Evolutionary conservation across 2,888 invertebrate genomes (phyloP).

Genomic region (Parapristionchus giblindavisi): DNA sequence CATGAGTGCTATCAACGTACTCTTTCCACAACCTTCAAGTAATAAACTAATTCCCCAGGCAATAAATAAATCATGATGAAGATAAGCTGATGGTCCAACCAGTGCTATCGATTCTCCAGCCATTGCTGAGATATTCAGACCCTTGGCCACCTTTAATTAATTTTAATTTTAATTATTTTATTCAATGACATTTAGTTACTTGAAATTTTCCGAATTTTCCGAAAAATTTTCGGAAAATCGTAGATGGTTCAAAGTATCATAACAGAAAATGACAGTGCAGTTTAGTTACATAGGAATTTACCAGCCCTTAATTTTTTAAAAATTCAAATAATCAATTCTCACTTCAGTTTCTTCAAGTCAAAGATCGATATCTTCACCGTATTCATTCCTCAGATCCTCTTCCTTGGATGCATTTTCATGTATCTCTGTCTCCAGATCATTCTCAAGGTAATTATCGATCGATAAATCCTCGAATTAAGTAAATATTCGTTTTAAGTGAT

Average conservation of each 20-base stretch:
- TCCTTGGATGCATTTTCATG: conserved; percentile 88
- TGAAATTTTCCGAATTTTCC: too few species aligned
- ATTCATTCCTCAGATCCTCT: conserved; percentile 93
- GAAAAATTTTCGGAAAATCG: too few species aligned
- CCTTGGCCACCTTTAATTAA: conserved; percentile 17
- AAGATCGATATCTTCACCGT: conserved; percentile 85
- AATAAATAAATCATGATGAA: neutral
- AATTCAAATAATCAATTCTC: too few species aligned
- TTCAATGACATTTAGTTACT: too few species aligned
- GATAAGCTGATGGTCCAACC: conserved; percentile 70
- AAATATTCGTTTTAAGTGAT: neutral
- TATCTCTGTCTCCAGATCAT: conserved; percentile 84
- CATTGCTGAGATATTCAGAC: conserved; percentile 48
- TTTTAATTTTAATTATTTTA: too few species aligned
- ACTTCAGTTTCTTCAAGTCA: conserved; percentile 73
- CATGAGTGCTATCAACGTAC: conserved; percentile 83
- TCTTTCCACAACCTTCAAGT: conserved; percentile 82
- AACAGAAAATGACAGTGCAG: too few species aligned
- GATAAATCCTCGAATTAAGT: neutral
- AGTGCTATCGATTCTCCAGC: conserved; percentile 71
- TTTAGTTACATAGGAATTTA: too few species aligned
- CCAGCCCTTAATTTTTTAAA: too few species aligned
- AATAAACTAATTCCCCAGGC: neutral
- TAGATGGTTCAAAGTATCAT: too few species aligned
- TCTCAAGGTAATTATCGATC: conserved; percentile 12